Conservation (phyloP, 1,140 invertebrate species). For the Kradibia gibbosae region DNA sequence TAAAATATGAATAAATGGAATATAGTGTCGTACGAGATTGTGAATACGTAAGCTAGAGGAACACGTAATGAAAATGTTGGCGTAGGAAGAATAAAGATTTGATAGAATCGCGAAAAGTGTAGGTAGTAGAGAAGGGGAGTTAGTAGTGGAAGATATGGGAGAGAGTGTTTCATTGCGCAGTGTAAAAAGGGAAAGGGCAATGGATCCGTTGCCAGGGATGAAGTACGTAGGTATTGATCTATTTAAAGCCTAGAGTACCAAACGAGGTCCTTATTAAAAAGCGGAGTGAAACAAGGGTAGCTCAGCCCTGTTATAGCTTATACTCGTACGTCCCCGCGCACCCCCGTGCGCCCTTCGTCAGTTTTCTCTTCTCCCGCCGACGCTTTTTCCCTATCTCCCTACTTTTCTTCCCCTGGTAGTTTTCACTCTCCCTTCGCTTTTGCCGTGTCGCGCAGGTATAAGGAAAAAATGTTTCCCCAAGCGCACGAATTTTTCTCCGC, state of each 20-base stretch:
- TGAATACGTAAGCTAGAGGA: background rate
- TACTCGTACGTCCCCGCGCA: constrained; percentile 40
- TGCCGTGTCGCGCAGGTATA: constrained; percentile 17
- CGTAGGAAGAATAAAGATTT: constrained; percentile 46
- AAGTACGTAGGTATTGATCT: constrained; percentile 73
- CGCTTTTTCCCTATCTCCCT: constrained; percentile 33
- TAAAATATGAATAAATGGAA: constrained; percentile 13
- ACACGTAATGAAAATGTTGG: constrained; percentile 4
- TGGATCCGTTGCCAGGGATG: constrained; percentile 69
- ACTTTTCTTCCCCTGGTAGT: background rate
- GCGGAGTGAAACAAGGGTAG: constrained; percentile 70
- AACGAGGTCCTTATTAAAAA: constrained; percentile 74
- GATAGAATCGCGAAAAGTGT: constrained; percentile 49
- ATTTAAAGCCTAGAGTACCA: constrained; percentile 73
- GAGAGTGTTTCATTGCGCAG: constrained; percentile 58
- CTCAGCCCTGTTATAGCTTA: constrained; percentile 42
- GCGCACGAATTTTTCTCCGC: background rate
- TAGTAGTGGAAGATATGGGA: constrained; percentile 27
- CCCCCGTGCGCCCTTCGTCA: constrained; percentile 29
- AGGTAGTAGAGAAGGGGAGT: constrained; percentile 32
- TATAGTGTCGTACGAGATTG: background rate
- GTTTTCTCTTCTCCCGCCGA: constrained; percentile 27
- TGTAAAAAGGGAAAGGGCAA: constrained; percentile 53
- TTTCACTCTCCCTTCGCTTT: constrained; percentile 14
- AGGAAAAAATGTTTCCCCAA: constrained; percentile 1